phyloP scores from a whole-genome alignment of 2,888 invertebrate species.

The Phania funesta region DNA sequence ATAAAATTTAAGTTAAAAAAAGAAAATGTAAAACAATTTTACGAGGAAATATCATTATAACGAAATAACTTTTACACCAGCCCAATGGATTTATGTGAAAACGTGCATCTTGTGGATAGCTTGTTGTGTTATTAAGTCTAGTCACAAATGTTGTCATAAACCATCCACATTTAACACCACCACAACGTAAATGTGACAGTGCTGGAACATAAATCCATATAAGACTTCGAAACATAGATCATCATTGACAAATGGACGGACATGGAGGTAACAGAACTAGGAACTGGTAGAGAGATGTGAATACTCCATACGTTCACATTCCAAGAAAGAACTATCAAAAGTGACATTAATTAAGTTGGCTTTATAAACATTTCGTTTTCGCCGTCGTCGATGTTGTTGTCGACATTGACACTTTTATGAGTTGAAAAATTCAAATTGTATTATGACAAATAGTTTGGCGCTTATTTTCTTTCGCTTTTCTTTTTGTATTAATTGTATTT shows the following conservation, averaged over 20 bases:
- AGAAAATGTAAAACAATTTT: too few relatives aligned
- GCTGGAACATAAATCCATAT: conserved; percentile 77
- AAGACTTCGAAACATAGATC: conserved; percentile 79
- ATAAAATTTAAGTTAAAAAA: too few relatives aligned
- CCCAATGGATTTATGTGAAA: conserved; percentile 3
- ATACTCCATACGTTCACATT: background rate
- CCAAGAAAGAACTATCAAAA: conserved; percentile 3
- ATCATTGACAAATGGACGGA: conserved; percentile 66
- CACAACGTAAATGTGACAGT: conserved; percentile 73
- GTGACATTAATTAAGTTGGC: background rate
- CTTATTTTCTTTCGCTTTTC: conserved; percentile 67
- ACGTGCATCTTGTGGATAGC: conserved; percentile 7
- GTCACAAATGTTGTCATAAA: conserved; percentile 62
- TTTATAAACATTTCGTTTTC: conserved; percentile 45
- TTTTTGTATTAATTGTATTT: conserved; percentile 68
- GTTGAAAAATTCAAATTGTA: conserved; percentile 63
- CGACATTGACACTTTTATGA: conserved; percentile 46
- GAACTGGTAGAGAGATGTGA: background rate
- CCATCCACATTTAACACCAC: conserved; percentile 71
- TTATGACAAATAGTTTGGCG: conserved; percentile 79
- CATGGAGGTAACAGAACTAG: conserved; percentile 29
- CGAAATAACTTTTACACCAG: conserved; percentile 1
- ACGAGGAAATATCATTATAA: background rate
- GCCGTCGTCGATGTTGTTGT: conserved; percentile 17
- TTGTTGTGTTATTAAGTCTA: conserved; percentile 59